Evolutionary conservation across 2,797 vertebrate species (phyloP), one percentile per base, ranked within the genome.

Genomic region (Syndactyla subalaris): DNA sequence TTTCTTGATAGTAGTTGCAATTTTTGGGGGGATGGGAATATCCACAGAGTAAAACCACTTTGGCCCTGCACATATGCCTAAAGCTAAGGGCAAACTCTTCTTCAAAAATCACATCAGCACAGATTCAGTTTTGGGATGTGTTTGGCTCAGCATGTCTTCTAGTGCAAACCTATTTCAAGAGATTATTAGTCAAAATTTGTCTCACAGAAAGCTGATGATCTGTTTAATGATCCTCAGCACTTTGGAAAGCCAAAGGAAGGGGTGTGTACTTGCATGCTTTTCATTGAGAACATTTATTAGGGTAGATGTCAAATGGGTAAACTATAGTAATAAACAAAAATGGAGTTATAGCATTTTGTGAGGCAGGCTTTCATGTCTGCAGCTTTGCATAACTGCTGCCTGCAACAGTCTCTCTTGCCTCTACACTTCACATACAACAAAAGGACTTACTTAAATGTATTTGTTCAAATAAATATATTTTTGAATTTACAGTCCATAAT

Each of bases 241-340:
- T 66, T 74, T 52, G 55, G 32, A 80, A 74, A 55, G 32, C 26
- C 36, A 45, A 34, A 27, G 14, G 87, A 79, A 75, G 87, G 81
- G 43, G 18, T 84, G 38, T 73, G n/a, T 62, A 41, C 39, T 90
- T 74, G 27, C 51, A 46, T 54, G 49, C 39, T 82, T 93, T 93
- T 95, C 62, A 71, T 27, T 82, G 65, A 72, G 79, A 92, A 78
- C 54, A 41, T 95, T 93, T 89, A 76, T 87, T 92, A 78, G 41
- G 10, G 43, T 78, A 71, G 73, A 68, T 2, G 7, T 95, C 80
- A 90, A 85, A 73, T 55, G 48, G 32, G 32, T 68, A 62, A 41
- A 26, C n/a, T 74, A 13, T 10, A 54, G 45, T 78, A 83, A 94
- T 82, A 92, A 96, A 83, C 29, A 77, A 85, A 92, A 95, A 29